Base-by-base conservation (phyloP, 2,113 vertebrate genomes). In the Albula goreensis region DNA sequence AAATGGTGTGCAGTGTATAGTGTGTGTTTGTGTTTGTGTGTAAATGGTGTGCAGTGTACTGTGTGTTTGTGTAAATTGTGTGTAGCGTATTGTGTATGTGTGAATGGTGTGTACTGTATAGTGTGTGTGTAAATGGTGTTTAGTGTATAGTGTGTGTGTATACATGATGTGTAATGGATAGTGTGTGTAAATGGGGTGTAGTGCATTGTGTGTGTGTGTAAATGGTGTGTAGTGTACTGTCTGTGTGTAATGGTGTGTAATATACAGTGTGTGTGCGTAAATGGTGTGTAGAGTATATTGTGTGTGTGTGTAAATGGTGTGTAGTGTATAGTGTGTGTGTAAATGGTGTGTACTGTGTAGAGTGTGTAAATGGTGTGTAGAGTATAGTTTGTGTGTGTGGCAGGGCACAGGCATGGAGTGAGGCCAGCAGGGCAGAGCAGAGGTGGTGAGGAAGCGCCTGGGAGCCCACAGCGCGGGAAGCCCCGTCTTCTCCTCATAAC, bases 401-500 rank as follows among this genome's bases (percentile, higher is more conserved):
- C 70, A 74, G 70, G 70, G 70, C 70, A 74, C 11, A 60, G 57
- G 63, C 3, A 22, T 4, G 4, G 60, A 63, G 60, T 4, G 60
- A 15, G 60, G 60, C 4, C 60, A 63, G 53, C 1, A 19, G 60
- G 53, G 53, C 53, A 56, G 53, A 7, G 53, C 12, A 12, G 60
- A 70, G 63, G 70, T 74, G 70, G 13, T 52, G 84, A 80, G 80
- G 91, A 86, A 81, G 81, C 85, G 50, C 92, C 88, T 88, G 90
- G 83, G 88, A 89, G 89, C 91, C 88, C 88, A 84, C 92, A 85
- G 91, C 53, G 8, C 87, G 93, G 13, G 70, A 90, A 90, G 92
- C 95, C 90, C 90, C 88, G 92, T 93, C 92, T 94, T 92, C 90
- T 92, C 93, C 94, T 95, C 94, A 94, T 96, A 93, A 92, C 95